Percentiles rank a stretch among this genome's conserved stretches.
phyloP scores from a whole-genome alignment of 2,113 vertebrate genomes.

The Pygoscelis adeliae region DNA sequence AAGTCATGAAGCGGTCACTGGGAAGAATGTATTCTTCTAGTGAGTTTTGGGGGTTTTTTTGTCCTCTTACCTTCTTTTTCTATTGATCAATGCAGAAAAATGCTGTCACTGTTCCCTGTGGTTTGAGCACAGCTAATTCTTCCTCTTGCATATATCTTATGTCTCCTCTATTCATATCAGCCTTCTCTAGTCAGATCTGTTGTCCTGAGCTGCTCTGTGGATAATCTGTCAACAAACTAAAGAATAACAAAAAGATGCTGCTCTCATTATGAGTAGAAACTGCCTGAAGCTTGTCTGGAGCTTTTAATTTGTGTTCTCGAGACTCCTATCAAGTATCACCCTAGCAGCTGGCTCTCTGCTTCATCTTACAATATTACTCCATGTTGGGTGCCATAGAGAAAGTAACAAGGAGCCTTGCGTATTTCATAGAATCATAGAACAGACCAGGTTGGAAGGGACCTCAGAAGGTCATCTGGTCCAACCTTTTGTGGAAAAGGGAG shows the following conservation, averaged over 20 bases:
- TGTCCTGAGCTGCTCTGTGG: neutral
- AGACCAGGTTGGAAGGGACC: neutral
- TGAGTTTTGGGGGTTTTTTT: neutral
- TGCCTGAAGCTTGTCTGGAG: neutral
- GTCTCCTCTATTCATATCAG: neutral
- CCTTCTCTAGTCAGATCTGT: neutral
- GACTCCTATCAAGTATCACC: neutral
- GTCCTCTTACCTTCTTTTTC: neutral
- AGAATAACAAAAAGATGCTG: neutral
- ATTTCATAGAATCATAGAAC: neutral
- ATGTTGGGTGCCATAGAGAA: neutral
- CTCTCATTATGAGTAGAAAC: neutral
- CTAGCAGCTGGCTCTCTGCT: neutral
- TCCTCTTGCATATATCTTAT: neutral
- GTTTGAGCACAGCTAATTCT: neutral
- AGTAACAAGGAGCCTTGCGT: rapidly evolving
- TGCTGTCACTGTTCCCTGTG: neutral
- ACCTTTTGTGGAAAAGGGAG: neutral
- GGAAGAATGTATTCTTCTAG: neutral
- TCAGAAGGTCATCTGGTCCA: neutral
- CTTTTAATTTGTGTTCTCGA: neutral
- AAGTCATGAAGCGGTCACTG: neutral
- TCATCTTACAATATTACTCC: neutral
- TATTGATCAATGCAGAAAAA: neutral
- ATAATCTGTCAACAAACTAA: neutral